Evolutionary conservation across 1,140 invertebrate genomes (phyloP), one percentile per base, ranked within the genome.

Genomic region (Pogonognathellus flavescens): DNA sequence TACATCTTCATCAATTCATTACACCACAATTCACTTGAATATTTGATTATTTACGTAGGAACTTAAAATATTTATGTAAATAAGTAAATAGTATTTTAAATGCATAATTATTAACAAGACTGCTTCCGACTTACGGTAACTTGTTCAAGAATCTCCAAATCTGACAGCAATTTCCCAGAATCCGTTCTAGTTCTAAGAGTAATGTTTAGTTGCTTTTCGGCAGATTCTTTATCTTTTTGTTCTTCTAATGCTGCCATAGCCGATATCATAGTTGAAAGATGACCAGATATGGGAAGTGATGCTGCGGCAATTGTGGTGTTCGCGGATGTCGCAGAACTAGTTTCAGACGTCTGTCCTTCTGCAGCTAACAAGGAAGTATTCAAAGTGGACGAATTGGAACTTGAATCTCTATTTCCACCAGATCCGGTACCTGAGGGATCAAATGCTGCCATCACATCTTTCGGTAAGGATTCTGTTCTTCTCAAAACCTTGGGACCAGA

Each of bases 121-220:
- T 41, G 1, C 6, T 41, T 3, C 14, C 22, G 14, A 70, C 86
- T 86, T 87, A 89, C 88, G 53, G 86, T 85, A 31, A 89, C 88
- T 89, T 89, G 88, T 76, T 89, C 88, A 52, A 89, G 55, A 55
- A 89, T 89, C 80, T 89, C 86, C 11, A 87, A n/a, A 85, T 89
- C 88, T 52, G 85, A 85, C 13, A 89, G 66, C 22, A 87, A 50
- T 80, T 88, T 87, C 52, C 95, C 95, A 66, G 95, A 96, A 90
- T 96, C 95, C 13, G 95, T 96, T 85, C 95, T 92, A 52, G 95
- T 96, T 88, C 95, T 92, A 0, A 96, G 94, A 90, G 94, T 93
- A 91, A 95, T 94, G 88, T 95, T 95, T 82, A 95, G 91, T 88
- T 94, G 93, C 88, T 93, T 93, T 0, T 94, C 90, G 89, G 93